A percentile compares a stretch with the other conserved stretches of the same genome.
These are phyloP conservation scores for Drosophila pseudotakahashii DNA, from an alignment of 2,888 invertebrate genomes.

Conservation along the genomic window DNA sequence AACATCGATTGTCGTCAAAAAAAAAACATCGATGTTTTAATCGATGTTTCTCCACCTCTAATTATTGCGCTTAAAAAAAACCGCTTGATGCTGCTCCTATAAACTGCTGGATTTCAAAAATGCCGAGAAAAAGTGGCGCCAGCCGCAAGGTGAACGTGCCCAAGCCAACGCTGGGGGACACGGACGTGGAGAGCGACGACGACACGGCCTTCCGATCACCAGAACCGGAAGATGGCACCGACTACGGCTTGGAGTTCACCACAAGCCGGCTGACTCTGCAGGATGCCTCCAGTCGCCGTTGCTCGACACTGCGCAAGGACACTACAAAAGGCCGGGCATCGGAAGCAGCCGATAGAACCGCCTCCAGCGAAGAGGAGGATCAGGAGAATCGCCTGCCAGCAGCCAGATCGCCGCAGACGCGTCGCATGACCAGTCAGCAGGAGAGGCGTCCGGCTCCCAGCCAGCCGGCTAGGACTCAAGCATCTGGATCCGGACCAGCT, in stretches of 20 bases:
- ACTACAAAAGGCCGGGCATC: background rate
- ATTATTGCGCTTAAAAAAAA: no score
- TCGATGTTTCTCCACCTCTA: no score
- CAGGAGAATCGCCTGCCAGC: slow-evolving; percentile 30
- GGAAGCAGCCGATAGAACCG: background rate
- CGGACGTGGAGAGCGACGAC: slow-evolving; percentile 2
- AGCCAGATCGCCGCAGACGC: background rate
- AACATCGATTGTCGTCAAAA: no score
- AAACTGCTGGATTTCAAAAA: background rate
- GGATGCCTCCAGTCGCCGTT: slow-evolving; percentile 9
- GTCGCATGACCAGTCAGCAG: background rate
- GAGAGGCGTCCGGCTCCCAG: background rate
- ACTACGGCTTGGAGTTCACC: slow-evolving; percentile 62
- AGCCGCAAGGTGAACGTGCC: background rate
- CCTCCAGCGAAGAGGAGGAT: background rate
- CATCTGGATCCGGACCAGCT: background rate
- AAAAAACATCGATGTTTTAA: no score
- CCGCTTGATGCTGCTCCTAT: background rate
- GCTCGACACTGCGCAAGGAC: slow-evolving; percentile 51
- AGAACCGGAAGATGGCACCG: slow-evolving; percentile 36
- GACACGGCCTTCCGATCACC: slow-evolving; percentile 44
- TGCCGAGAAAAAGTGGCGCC: background rate
- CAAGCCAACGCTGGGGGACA: background rate
- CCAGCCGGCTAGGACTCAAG: background rate
- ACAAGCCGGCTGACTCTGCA: slow-evolving; percentile 35